Evolutionary conservation across 2,888 invertebrate species (phyloP).

Genomic region (Tachina grossa): DNA sequence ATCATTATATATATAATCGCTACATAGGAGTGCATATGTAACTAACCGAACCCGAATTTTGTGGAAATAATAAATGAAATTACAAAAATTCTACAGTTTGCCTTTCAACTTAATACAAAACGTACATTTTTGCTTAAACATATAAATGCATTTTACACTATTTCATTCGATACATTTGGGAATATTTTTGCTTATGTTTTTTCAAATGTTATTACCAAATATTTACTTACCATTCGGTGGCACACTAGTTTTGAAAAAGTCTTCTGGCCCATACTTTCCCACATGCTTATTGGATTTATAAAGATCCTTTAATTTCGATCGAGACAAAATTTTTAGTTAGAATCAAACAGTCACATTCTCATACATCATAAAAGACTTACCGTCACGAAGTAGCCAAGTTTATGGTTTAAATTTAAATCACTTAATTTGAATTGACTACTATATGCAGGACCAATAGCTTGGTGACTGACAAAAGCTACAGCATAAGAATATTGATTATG

Average conservation of each 20-base stretch:
- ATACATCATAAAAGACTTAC: not conserved
- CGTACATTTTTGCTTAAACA: too few relatives aligned
- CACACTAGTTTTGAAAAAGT: not conserved
- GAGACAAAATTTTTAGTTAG: not conserved
- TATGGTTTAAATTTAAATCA: conserved; percentile 80
- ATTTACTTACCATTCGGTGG: not conserved
- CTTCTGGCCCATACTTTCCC: not conserved
- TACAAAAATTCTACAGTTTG: too few relatives aligned
- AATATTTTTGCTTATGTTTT: too few relatives aligned
- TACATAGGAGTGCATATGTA: too few relatives aligned
- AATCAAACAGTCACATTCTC: not conserved
- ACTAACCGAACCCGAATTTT: too few relatives aligned
- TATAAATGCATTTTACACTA: too few relatives aligned
- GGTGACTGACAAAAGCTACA: conserved; percentile 83
- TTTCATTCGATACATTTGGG: too few relatives aligned
- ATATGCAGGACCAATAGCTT: conserved; percentile 82
- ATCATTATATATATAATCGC: too few relatives aligned
- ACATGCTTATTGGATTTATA: not conserved
- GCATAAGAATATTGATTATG: conserved; percentile 82
- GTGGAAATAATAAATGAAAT: too few relatives aligned
- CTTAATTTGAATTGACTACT: conserved; percentile 76
- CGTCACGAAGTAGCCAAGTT: conserved; percentile 77
- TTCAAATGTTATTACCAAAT: too few relatives aligned
- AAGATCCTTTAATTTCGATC: not conserved
- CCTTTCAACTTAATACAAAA: too few relatives aligned